Evolutionary conservation across 1,140 invertebrate species (phyloP).

Genomic region (Eueides isabella): DNA sequence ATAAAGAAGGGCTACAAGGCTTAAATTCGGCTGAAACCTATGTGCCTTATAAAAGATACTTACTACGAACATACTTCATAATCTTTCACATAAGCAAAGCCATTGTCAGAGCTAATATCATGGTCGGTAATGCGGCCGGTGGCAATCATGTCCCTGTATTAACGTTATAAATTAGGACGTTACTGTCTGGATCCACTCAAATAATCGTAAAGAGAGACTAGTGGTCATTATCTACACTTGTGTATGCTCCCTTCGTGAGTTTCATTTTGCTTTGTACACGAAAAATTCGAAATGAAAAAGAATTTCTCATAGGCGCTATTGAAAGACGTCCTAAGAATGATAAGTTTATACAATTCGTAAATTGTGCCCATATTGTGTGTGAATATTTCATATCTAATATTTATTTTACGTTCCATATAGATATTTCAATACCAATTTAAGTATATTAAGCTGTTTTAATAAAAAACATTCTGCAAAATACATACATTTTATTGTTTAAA

Average conservation of each 20-base stretch:
- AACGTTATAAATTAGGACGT: constrained; percentile 80
- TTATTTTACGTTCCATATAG: not conserved
- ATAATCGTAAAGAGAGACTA: constrained; percentile 72
- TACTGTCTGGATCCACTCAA: constrained; percentile 69
- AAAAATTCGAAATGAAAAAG: constrained; percentile 46
- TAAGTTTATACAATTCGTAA: not conserved
- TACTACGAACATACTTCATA: constrained; percentile 18
- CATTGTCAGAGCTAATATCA: constrained; percentile 51
- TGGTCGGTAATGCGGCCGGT: constrained; percentile 40
- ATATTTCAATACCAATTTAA: not conserved
- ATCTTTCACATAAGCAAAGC: constrained; percentile 29
- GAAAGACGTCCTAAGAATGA: not conserved
- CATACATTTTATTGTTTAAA: not conserved
- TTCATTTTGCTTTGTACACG: constrained; percentile 58
- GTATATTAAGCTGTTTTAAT: not conserved
- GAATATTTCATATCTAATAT: not conserved
- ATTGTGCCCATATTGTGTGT: not conserved
- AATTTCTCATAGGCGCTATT: not conserved
- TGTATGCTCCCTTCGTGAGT: constrained; percentile 57
- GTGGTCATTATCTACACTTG: constrained; percentile 70
- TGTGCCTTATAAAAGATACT: constrained; percentile 18
- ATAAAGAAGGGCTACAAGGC: not conserved
- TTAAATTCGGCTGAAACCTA: not conserved
- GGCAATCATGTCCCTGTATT: constrained; percentile 68
- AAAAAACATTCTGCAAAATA: not conserved